Conservation (phyloP, 1,140 invertebrate genomes). For the Wasmannia auropunctata region DNA sequence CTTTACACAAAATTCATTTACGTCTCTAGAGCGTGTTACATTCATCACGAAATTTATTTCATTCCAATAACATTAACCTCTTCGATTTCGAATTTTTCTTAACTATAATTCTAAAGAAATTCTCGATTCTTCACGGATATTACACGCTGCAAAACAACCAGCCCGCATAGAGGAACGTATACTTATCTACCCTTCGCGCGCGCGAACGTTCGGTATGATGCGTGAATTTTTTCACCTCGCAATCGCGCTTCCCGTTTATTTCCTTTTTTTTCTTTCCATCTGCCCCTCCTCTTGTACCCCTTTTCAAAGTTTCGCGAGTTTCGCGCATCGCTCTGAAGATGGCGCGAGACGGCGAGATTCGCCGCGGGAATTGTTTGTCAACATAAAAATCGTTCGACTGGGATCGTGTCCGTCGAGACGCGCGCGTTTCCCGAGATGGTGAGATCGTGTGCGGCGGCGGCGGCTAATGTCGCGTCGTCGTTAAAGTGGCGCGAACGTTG, state of each 20-base stretch:
- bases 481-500: neutral
- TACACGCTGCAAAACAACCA: neutral
- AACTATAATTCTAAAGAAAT: neutral
- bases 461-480: neutral
- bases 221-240: neutral
- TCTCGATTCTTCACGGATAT: neutral
- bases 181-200: neutral
- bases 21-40: neutral
- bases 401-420: neutral
- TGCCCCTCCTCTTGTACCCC: neutral
- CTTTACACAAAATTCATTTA: neutral
- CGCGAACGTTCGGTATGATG: neutral
- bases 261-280: constrained; percentile 18
- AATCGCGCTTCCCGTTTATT: neutral
- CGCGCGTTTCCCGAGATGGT: too few relatives aligned
- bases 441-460: too few relatives aligned
- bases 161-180: neutral
- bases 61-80: neutral
- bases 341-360: constrained; percentile 62
- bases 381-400: constrained; percentile 61
- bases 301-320: neutral
- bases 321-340: constrained; percentile 57
- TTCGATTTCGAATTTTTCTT: neutral
- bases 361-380: constrained; percentile 66
- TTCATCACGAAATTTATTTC: neutral